Evolutionary conservation across 2,113 vertebrate genomes (phyloP).

Genomic region (Malurus elegans): DNA sequence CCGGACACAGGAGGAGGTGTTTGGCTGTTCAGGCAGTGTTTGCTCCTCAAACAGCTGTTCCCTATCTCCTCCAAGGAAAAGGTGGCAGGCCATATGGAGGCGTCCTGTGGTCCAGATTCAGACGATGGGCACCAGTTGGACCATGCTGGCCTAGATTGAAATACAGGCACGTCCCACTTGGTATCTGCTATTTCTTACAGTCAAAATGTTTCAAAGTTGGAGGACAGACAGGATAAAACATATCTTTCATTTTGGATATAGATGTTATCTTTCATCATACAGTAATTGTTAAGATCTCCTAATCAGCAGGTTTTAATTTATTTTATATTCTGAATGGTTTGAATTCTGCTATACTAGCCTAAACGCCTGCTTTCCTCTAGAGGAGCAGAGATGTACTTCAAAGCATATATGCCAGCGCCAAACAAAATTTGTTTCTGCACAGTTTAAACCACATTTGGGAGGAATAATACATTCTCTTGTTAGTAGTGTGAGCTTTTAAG

Average conservation of each 20-base stretch:
- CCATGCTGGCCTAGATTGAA: not conserved
- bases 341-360: constrained; percentile 9
- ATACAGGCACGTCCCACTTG: not conserved
- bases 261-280: not conserved
- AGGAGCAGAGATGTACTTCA: constrained; percentile 32
- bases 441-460: constrained; percentile 54
- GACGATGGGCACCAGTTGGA: constrained; percentile 20
- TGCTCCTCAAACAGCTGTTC: constrained; percentile 63
- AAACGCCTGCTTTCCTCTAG: not conserved
- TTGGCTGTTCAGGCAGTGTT: constrained; percentile 45
- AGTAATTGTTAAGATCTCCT: not conserved
- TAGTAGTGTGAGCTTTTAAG: constrained; percentile 20
- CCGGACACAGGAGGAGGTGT: constrained; percentile 61
- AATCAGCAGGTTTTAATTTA: constrained; percentile 53
- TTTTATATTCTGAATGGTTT: constrained; percentile 35
- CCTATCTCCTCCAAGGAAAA: constrained; percentile 58
- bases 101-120: constrained; percentile 59
- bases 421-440: constrained; percentile 56
- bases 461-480: constrained; percentile 32
- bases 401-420: not conserved
- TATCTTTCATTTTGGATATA: not conserved
- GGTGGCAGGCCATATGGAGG: constrained; percentile 67
- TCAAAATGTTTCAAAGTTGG: not conserved
- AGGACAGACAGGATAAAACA: not conserved
- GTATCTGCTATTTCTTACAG: constrained; percentile 12